Conservation (phyloP, 2,888 invertebrate genomes). For the Harpalus rubripes region DNA sequence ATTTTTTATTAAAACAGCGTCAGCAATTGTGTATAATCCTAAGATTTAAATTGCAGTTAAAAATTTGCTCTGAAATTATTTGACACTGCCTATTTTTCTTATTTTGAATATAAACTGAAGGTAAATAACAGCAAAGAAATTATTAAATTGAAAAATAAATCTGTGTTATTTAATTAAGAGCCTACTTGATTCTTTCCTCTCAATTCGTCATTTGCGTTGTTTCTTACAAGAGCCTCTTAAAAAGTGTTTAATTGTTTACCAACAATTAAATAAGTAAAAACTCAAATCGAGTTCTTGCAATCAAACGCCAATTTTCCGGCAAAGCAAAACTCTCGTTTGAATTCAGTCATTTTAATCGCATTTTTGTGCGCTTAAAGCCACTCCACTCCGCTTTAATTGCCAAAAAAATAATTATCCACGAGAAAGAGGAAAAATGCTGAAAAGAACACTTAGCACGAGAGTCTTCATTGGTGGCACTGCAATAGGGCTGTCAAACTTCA, state of each 20-base stretch:
- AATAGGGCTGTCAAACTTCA: slow-evolving; percentile 55
- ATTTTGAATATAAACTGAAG: too few species aligned
- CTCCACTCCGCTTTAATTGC: slow-evolving; percentile 57
- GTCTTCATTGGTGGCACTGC: slow-evolving; percentile 28
- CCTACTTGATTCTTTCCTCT: neutral
- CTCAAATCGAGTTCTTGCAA: slow-evolving; percentile 26
- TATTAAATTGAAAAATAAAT: neutral
- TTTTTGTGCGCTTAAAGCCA: slow-evolving; percentile 53
- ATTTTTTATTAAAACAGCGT: too few species aligned
- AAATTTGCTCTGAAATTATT: too few species aligned
- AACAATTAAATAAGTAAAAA: slow-evolving; percentile 37
- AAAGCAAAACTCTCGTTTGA: slow-evolving; percentile 52
- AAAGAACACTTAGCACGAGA: slow-evolving; percentile 59
- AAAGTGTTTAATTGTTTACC: slow-evolving; percentile 39
- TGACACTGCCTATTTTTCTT: too few species aligned
- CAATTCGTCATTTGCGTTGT: neutral
- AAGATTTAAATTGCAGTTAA: too few species aligned
- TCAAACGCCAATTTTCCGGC: slow-evolving; percentile 26
- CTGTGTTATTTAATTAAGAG: neutral
- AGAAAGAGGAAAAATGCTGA: slow-evolving; percentile 43
- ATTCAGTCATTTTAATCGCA: slow-evolving; percentile 57
- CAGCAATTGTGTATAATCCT: too few species aligned
- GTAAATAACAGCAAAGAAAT: too few species aligned
- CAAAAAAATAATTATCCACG: slow-evolving; percentile 63
- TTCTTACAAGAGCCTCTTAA: slow-evolving; percentile 16